Base-by-base conservation (phyloP, 2,113 vertebrate genomes). In the Diphyllodes magnificus region DNA sequence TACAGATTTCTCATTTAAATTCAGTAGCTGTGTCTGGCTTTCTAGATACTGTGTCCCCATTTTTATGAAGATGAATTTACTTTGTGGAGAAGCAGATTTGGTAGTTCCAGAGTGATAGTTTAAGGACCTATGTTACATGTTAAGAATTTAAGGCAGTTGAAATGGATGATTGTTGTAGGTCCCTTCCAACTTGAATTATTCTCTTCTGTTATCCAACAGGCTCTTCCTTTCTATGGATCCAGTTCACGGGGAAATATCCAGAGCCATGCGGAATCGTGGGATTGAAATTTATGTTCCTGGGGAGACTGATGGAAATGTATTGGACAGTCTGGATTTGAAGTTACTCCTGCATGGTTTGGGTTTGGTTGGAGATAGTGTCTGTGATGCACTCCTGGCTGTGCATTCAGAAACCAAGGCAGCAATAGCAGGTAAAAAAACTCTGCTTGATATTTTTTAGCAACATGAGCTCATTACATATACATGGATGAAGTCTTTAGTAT, bases 151-250 rank as follows among this genome's bases (percentile, higher is more conserved):
- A 66, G 14, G 39, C 33, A n/a, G 10, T n/a, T 66, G 31, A 39
- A 73, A 25, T 49, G 35, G 54, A 13, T 81, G 13, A 19, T 73
- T 2, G 4, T 11, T 61, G 23, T 33, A 59, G 33, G 30, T 78
- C 5, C 5, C 15, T 91, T 87, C 19, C 13, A 87, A 10, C 8
- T 5, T 53, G 7, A 89, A 49, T 51, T 82, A 2, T 60, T 81
- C 4, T 81, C 3, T 79, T 82, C 30, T 68, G 19, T 85, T 65
- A 70, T 42, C 75, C 66, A 49, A 71, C 94, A 99, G 99, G 86
- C 97, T 99, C 90, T 99, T 99, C 94, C 98, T 99, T 86, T 98
- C 99, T 64, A 99, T 99, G 99, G 99, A 99, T 98, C 98, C 99
- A n/a, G 72, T 95, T 10, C 99, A 99, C 22, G 99, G 99, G 31